Evolutionary conservation across 2,888 invertebrate species (phyloP).

Genomic region (Diachrysia chrysitis): DNA sequence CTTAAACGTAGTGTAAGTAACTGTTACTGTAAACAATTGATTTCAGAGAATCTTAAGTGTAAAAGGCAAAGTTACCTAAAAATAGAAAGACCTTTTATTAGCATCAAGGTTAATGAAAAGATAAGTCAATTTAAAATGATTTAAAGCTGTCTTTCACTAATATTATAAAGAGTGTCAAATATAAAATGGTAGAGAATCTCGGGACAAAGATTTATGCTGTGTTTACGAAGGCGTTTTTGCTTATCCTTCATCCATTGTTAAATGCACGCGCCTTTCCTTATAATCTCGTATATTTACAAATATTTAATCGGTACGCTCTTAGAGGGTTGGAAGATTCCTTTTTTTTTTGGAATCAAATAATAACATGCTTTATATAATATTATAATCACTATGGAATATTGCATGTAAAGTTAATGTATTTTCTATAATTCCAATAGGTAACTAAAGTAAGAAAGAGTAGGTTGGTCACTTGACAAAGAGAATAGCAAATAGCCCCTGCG

Average conservation of each 20-base stretch:
- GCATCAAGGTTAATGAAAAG: neutral
- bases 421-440: no score
- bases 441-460: no score
- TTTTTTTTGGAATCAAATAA: neutral
- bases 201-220: neutral
- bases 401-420: no score
- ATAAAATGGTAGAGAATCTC: neutral
- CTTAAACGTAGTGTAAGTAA: neutral
- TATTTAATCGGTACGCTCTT: neutral
- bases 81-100: neutral
- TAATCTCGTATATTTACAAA: slow-evolving; percentile 18
- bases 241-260: slow-evolving; percentile 15
- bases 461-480: no score
- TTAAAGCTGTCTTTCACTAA: neutral
- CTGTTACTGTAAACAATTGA: neutral
- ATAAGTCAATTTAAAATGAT: neutral
- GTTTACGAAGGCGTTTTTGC: slow-evolving; percentile 9
- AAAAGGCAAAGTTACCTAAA: neutral
- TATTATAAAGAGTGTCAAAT: neutral
- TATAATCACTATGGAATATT: no score
- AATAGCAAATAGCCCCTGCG: no score
- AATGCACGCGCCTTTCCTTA: slow-evolving; percentile 21
- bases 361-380: neutral
- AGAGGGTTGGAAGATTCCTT: no score
- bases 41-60: neutral